Base-by-base conservation (phyloP, 2,113 vertebrate species). In the Cynocephalus volans region DNA sequence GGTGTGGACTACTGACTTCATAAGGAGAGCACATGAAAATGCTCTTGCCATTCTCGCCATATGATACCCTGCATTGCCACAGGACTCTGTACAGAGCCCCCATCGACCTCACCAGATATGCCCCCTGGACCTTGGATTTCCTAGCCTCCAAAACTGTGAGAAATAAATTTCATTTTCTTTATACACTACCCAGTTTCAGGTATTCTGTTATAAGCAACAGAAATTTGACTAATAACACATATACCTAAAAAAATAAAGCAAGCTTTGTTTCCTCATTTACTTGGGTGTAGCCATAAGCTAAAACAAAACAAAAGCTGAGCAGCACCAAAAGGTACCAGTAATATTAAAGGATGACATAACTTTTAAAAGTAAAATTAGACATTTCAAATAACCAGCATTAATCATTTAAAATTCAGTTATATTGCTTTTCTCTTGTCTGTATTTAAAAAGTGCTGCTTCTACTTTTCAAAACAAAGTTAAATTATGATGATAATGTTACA, bases 291-390 rank as follows among this genome's bases (percentile, higher is more conserved):
- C 62, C 64, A 14, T 92, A 65, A 88, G n/a, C 23, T 24, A 56
- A 88, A 92, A 83, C 8, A 18, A 82, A 91, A 88, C 33, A 88
- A 88, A 92, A 92, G 18, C 23, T 64, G 21, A 88, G 84, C 14
- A 89, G 24, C 36, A 79, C 19, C 19, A 85, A 70, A 94, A 79
- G 31, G 18, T 58, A 92, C 26, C 14, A 36, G 58, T 76, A 82
- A 58, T 90, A 85, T 23, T 54, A 56, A 65, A 87, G 21, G 52
- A 86, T 65, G 72, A 84, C 3, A 0, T 62, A 93, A 88, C 41
- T 70, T 89, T 85, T 36, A 64, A 56, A 84, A 90, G 15, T 41
- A 60, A 93, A 80, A 56, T 45, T 6, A 33, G 31, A 72, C 31
- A 70, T 60, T 65, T 87, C 23, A 69, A 76, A 62, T 69, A 83